These are phyloP conservation scores for Muscidifurax raptorellus DNA, from an alignment of 1,140 invertebrate genomes.

Conservation along the genomic window DNA sequence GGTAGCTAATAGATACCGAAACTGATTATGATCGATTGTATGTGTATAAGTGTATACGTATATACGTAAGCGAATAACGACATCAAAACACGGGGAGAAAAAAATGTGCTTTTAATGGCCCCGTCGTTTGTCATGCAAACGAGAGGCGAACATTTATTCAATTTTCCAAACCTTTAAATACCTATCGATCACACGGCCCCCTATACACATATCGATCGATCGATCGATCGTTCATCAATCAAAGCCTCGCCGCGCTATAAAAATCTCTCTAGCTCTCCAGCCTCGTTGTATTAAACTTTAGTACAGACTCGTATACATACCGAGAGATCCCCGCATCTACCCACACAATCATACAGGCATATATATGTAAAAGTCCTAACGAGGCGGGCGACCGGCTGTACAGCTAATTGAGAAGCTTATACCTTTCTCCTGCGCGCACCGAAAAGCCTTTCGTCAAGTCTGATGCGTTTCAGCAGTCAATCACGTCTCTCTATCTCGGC, in stretches of 20 bases:
- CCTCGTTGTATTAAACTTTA: too few species aligned
- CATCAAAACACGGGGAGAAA: not conserved
- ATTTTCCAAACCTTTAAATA: constrained; percentile 41
- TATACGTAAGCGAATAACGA: not conserved
- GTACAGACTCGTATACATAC: not conserved
- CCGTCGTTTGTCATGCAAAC: constrained; percentile 21
- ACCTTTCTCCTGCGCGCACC: constrained; percentile 8
- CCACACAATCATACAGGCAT: not conserved
- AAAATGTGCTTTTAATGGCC: constrained; percentile 17
- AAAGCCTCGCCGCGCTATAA: not conserved
- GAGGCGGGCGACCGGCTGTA: constrained; percentile 5
- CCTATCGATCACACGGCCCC: constrained; percentile 47
- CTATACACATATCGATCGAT: too few species aligned
- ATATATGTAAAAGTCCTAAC: constrained; percentile 31
- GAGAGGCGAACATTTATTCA: constrained; percentile 23
- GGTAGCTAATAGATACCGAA: too few species aligned
- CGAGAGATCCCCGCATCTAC: not conserved
- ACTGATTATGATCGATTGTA: too few species aligned
- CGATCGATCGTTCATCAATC: constrained; percentile 33
- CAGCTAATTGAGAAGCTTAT: constrained; percentile 37
- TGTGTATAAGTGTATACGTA: too few species aligned
- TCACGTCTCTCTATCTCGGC: not conserved
- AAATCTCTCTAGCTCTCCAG: not conserved
- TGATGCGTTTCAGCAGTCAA: constrained; percentile 45
- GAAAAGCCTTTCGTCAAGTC: constrained; percentile 20